Evolutionary conservation across 2,797 vertebrate genomes (phyloP).

Genomic region (Darevskia mixta): DNA sequence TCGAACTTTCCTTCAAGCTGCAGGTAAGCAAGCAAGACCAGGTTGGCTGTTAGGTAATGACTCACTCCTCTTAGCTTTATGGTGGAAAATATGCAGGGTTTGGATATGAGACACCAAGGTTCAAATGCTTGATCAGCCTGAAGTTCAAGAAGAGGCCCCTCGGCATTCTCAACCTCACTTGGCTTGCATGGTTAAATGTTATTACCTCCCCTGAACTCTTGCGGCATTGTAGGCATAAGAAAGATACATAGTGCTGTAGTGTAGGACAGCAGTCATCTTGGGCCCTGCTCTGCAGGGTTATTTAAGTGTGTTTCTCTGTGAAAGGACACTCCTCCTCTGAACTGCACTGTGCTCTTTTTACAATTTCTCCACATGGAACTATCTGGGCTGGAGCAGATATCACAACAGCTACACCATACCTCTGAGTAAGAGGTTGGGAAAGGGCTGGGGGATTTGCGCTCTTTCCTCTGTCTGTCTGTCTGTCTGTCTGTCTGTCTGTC

Average conservation of each 20-base stretch:
- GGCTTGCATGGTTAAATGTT: neutral
- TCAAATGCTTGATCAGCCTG: neutral
- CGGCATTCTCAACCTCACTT: neutral
- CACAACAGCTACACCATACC: neutral
- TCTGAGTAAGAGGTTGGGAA: neutral
- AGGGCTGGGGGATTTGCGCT: neutral
- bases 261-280: neutral
- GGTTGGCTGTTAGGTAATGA: fast-evolving
- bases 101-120: neutral
- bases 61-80: neutral
- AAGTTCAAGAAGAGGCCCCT: neutral
- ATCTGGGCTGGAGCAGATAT: neutral
- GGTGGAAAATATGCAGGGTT: neutral
- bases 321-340: no score
- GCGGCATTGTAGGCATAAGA: neutral
- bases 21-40: conserved; percentile 83
- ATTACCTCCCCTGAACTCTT: neutral
- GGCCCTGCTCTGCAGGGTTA: neutral
- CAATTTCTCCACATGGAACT: neutral
- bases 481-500: no score
- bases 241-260: neutral
- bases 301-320: neutral
- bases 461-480: no score
- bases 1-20: conserved; percentile 93
- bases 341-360: neutral